Evolutionary conservation across 1,140 invertebrate species (phyloP).

Genomic region (Myzus persicae): DNA sequence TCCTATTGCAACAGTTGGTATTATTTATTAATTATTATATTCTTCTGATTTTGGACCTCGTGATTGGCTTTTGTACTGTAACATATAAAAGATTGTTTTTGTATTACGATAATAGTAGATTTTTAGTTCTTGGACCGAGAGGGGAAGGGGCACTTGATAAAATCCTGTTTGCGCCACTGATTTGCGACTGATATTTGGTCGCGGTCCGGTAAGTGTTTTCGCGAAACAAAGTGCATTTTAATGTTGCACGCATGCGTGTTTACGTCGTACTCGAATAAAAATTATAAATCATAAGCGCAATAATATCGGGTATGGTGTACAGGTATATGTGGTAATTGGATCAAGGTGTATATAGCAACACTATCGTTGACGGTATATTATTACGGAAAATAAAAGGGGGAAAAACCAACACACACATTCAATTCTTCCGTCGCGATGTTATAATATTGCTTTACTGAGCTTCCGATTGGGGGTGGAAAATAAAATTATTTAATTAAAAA

Average conservation of each 20-base stretch:
- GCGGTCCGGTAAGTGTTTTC: not conserved
- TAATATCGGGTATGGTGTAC: not conserved
- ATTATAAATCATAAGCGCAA: constrained; percentile 3
- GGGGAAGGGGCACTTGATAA: not conserved
- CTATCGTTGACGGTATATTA: not conserved
- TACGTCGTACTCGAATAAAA: not conserved
- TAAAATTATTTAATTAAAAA: constrained; percentile 32
- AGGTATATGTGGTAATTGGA: not conserved
- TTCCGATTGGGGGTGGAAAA: constrained; percentile 7
- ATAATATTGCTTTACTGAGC: not conserved
- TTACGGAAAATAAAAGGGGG: not conserved
- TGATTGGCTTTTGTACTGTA: too few relatives aligned
- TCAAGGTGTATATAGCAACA: not conserved
- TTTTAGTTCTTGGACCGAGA: too few relatives aligned
- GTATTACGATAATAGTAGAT: too few relatives aligned
- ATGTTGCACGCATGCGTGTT: not conserved
- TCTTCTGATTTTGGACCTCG: too few relatives aligned
- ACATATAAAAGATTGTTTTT: too few relatives aligned
- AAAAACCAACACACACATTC: not conserved
- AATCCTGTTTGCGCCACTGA: too few relatives aligned
- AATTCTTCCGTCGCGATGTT: not conserved
- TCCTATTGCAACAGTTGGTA: too few relatives aligned
- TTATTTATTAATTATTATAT: too few relatives aligned
- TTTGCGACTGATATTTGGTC: too few relatives aligned
- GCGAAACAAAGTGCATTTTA: not conserved